A percentile compares a stretch with the other conserved stretches of the same genome.
phyloP scores from a whole-genome alignment of 2,113 vertebrate genomes.

The Apistogramma diplotaenia region DNA sequence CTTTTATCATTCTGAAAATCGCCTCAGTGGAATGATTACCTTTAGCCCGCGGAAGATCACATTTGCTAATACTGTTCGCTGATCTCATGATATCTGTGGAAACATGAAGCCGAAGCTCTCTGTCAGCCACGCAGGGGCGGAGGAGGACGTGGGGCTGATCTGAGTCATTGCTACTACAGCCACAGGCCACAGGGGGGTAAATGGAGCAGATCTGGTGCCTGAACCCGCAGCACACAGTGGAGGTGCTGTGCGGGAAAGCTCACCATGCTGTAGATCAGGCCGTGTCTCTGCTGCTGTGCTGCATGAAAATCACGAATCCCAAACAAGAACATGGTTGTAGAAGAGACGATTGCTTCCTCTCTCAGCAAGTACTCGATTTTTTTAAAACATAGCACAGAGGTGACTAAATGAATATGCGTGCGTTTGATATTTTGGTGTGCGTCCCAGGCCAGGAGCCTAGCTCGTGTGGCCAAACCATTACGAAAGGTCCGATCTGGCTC shows the following conservation, averaged over 20 bases:
- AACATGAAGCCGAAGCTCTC: background rate
- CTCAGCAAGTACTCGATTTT: background rate
- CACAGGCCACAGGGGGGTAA: constrained; percentile 6
- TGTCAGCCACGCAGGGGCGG: background rate
- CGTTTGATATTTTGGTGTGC: background rate
- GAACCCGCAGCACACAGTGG: background rate
- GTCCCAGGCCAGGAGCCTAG: background rate
- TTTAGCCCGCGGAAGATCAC: background rate
- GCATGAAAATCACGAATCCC: background rate
- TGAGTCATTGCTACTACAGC: constrained; percentile 23
- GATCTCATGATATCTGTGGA: constrained; percentile 50
- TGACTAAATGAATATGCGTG: background rate
- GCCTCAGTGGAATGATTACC: constrained; percentile 5
- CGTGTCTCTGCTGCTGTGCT: background rate
- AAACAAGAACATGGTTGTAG: background rate
- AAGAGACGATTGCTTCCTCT: background rate
- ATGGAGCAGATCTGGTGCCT: constrained; percentile 18
- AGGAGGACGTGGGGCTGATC: background rate
- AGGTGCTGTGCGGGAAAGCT: constrained; percentile 26
- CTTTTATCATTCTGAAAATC: constrained; percentile 21
- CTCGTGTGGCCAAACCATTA: too few species aligned
- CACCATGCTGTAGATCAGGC: background rate
- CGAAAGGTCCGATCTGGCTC: background rate
- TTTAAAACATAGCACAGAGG: background rate
- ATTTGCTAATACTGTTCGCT: constrained; percentile 13